Evolutionary conservation across 1,140 invertebrate genomes (phyloP).

Genomic region (Drosophila ambigua): DNA sequence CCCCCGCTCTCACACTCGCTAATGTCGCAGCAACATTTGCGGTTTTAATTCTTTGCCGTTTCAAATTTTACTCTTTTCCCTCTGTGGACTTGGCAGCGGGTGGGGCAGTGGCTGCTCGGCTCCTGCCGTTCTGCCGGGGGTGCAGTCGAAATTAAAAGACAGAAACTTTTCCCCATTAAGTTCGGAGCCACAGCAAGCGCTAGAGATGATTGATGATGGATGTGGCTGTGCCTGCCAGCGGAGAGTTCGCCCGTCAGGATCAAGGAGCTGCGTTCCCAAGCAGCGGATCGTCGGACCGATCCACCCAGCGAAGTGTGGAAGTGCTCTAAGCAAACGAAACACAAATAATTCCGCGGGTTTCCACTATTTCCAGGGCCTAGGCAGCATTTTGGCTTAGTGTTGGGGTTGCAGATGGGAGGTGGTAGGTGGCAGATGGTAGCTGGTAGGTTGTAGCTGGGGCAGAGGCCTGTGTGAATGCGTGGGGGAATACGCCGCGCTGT

Average conservation of each 20-base stretch:
- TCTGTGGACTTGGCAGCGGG: not conserved
- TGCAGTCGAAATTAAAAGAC: slow-evolving; percentile 10
- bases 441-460: too few species aligned
- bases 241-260: not conserved
- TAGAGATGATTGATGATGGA: slow-evolving; percentile 32
- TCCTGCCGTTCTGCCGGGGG: not conserved
- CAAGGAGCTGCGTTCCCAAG: not conserved
- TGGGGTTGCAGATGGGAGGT: too few species aligned
- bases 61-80: slow-evolving; percentile 18
- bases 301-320: too few species aligned
- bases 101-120: not conserved
- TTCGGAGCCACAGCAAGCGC: slow-evolving; percentile 31
- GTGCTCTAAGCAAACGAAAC: too few species aligned
- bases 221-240: not conserved
- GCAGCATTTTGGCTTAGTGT: too few species aligned
- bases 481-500: slow-evolving; percentile 5
- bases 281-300: too few species aligned
- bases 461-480: slow-evolving; percentile 11
- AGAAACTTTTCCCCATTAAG: slow-evolving; percentile 44
- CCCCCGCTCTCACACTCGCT: slow-evolving; percentile 37
- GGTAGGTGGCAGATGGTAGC: too few species aligned
- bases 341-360: too few species aligned
- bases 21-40: slow-evolving; percentile 78
- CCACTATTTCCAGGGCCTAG: not conserved
- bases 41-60: slow-evolving; percentile 71